Percentiles rank a stretch among this genome's conserved stretches.
These are phyloP conservation scores for Leptodactylus fuscus DNA, from an alignment of 2,113 vertebrate species.

Conservation along the genomic window DNA sequence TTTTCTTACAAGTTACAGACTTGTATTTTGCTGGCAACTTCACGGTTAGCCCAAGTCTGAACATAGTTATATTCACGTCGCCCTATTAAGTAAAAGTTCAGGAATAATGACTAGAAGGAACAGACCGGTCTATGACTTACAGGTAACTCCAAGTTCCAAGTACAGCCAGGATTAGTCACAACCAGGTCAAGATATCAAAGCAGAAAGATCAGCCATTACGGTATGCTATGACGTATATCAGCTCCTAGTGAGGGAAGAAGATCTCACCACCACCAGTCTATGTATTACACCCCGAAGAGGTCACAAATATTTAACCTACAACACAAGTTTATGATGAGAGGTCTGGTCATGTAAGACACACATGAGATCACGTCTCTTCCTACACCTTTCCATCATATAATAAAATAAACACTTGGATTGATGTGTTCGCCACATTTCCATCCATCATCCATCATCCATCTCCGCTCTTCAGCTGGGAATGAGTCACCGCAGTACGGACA, in stretches of 20 bases:
- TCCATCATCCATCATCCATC: not conserved
- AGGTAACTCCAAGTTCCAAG: not conserved
- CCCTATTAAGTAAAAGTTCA: no score
- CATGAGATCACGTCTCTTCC: not conserved
- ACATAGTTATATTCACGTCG: no score
- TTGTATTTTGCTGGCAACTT: no score
- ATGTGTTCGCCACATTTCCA: not conserved
- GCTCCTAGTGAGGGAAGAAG: not conserved
- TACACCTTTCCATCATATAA: not conserved
- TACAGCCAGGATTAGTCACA: no score
- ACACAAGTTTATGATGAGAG: no score
- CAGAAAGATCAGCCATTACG: not conserved
- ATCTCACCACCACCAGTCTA: not conserved
- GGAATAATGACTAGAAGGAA: not conserved
- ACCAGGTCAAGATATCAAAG: not conserved
- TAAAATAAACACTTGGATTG: conserved; percentile 18
- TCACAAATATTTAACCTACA: not conserved
- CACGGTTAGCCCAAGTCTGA: no score
- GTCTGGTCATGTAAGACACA: no score
- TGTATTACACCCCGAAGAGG: not conserved
- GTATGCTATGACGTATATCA: not conserved
- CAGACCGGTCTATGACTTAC: not conserved
- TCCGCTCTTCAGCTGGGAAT: not conserved
- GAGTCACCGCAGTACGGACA: no score
- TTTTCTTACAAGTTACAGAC: no score